These are phyloP conservation scores for Temnothorax unifasciatus DNA, from an alignment of 2,888 invertebrate genomes.

Conservation along the genomic window DNA sequence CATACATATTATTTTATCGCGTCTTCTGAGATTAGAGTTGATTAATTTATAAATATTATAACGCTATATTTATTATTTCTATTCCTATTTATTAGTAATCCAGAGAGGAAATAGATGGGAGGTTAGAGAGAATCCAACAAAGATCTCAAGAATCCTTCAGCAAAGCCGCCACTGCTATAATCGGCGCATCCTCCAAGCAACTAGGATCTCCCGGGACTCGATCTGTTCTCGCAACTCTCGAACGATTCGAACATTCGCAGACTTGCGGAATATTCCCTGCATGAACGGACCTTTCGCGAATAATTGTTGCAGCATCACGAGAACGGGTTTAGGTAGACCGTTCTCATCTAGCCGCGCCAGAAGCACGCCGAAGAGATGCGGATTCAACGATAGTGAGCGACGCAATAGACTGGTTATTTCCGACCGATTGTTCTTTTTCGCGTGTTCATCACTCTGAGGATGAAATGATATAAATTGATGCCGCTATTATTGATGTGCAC, in stretches of 20 bases:
- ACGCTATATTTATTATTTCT: too few species aligned
- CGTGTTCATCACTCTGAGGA: conserved; percentile 85
- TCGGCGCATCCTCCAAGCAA: conserved; percentile 90
- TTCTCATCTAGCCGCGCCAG: conserved; percentile 91
- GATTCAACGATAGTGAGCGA: conserved; percentile 83
- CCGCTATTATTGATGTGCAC: conserved; percentile 92
- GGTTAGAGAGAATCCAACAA: conserved; percentile 92
- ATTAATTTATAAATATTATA: too few species aligned
- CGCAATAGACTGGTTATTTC: conserved; percentile 83
- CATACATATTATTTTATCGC: too few species aligned
- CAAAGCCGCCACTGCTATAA: conserved; percentile 93
- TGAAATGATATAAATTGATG: conserved; percentile 87
- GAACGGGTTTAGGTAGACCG: conserved; percentile 90
- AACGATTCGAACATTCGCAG: conserved; percentile 93
- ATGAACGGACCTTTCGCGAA: conserved; percentile 93
- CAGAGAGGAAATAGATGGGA: conserved; percentile 88
- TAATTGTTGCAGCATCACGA: conserved; percentile 91
- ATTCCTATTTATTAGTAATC: too few species aligned
- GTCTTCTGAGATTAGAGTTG: too few species aligned
- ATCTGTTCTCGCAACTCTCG: conserved; percentile 92
- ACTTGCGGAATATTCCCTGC: conserved; percentile 95
- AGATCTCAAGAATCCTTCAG: conserved; percentile 94
- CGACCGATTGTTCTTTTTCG: conserved; percentile 84
- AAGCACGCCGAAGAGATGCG: conserved; percentile 87
- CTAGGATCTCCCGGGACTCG: conserved; percentile 86